phyloP scores from a whole-genome alignment of 2,888 invertebrate species.

The Synergus japonicus region DNA sequence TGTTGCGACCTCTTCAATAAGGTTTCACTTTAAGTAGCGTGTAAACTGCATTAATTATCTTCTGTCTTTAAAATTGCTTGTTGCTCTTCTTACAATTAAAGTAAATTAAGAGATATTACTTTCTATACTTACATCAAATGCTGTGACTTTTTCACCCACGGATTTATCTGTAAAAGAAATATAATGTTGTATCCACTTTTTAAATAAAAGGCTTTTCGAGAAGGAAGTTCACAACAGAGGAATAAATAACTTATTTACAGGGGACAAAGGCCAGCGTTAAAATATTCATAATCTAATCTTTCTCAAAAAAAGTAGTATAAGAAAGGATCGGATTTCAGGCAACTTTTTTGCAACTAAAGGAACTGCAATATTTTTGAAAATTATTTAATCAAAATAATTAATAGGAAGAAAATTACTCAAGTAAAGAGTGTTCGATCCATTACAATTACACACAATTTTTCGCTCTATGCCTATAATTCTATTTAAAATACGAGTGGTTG shows the following conservation, averaged over 20 bases:
- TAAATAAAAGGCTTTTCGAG: not conserved
- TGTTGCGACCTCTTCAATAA: not conserved
- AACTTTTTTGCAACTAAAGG: not conserved
- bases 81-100: not conserved
- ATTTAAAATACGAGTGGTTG: too few species aligned
- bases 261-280: not conserved
- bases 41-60: not conserved
- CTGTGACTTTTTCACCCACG: slow-evolving; percentile 81
- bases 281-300: not conserved
- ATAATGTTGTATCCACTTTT: not conserved
- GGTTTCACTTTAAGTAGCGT: not conserved
- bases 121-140: slow-evolving; percentile 81
- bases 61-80: not conserved
- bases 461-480: too few species aligned
- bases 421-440: too few species aligned
- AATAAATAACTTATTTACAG: not conserved
- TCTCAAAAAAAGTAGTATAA: not conserved
- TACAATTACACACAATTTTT: too few species aligned
- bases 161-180: slow-evolving; percentile 79
- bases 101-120: not conserved
- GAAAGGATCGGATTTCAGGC: not conserved
- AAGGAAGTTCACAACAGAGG: not conserved
- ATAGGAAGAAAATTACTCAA: not conserved
- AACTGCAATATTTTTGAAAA: not conserved
- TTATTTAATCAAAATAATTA: not conserved